Evolutionary conservation across 2,888 invertebrate genomes (phyloP).

Genomic region (Drosophila engyochracea): DNA sequence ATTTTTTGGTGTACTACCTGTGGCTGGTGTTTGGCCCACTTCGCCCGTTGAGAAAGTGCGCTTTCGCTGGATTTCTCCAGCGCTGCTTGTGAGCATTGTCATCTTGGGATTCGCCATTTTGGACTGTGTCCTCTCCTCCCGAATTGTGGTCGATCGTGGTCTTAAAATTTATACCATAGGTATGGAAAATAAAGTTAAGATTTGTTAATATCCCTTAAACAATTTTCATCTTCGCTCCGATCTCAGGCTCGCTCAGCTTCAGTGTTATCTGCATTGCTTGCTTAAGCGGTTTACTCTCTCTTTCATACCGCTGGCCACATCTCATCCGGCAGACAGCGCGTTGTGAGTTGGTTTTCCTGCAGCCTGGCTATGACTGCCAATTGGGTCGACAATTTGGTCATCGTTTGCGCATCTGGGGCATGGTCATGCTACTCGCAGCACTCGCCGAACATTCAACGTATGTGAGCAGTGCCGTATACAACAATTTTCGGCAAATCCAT

Average conservation of each 20-base stretch:
- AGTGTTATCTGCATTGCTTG: slow-evolving; percentile 77
- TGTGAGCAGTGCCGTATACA: slow-evolving; percentile 71
- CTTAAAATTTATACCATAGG: slow-evolving; percentile 82
- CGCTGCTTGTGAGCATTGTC: slow-evolving; percentile 60
- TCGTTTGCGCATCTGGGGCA: slow-evolving; percentile 76
- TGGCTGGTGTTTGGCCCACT: slow-evolving; percentile 85
- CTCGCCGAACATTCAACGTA: slow-evolving; percentile 75
- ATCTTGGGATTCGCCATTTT: slow-evolving; percentile 62
- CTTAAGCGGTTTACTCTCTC: slow-evolving; percentile 69
- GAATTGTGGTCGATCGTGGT: slow-evolving; percentile 72
- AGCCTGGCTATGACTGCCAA: slow-evolving; percentile 71
- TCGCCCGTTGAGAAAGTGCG: slow-evolving; percentile 76
- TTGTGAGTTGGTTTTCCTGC: slow-evolving; percentile 78
- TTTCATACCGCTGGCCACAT: slow-evolving; percentile 82
- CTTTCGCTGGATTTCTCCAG: slow-evolving; percentile 79
- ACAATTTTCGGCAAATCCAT: slow-evolving; percentile 77
- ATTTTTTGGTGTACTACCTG: slow-evolving; percentile 86
- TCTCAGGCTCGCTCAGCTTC: slow-evolving; percentile 80
- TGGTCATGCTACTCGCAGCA: slow-evolving; percentile 66
- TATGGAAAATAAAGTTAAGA: slow-evolving; percentile 2
- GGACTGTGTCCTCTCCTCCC: slow-evolving; percentile 70
- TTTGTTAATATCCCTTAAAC: too few species aligned
- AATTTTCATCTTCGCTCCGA: background rate
- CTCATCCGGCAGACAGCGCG: slow-evolving; percentile 74
- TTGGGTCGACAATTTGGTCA: slow-evolving; percentile 63